phyloP scores from a whole-genome alignment of 2,113 vertebrate species.

The Antigone vipio region DNA sequence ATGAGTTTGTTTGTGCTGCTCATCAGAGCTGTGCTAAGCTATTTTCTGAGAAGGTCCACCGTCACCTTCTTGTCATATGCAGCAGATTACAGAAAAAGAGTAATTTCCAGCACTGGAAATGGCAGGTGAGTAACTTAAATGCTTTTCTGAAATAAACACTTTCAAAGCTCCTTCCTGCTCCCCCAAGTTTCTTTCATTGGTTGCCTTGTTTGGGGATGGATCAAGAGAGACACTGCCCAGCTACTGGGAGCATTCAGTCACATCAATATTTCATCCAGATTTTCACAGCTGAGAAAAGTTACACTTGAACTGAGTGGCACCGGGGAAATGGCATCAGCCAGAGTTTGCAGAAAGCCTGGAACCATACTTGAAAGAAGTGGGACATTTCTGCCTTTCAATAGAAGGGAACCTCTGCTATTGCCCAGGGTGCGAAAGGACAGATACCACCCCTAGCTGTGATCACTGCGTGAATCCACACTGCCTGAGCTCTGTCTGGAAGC shows the following conservation, averaged over 20 bases:
- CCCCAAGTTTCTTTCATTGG: not conserved
- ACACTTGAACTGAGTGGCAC: not conserved
- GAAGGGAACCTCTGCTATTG: not conserved
- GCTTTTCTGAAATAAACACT: not conserved
- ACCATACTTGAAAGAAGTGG: not conserved
- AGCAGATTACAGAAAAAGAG: not conserved
- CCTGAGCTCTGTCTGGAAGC: not conserved
- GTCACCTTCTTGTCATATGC: not conserved
- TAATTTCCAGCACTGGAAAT: constrained; percentile 14
- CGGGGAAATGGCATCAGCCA: not conserved
- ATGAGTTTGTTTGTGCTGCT: constrained; percentile 27
- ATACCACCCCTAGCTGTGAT: not conserved
- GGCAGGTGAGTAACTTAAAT: not conserved
- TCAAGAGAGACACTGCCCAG: not conserved
- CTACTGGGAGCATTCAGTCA: not conserved
- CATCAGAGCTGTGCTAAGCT: not conserved
- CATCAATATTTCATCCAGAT: not conserved
- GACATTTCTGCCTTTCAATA: not conserved
- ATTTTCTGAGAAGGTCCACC: not conserved
- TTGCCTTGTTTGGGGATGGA: not conserved
- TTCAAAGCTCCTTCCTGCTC: not conserved
- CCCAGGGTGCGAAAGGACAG: not conserved
- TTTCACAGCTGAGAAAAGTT: not conserved
- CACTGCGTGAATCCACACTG: not conserved
- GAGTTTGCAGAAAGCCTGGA: not conserved